Conservation (phyloP, 2,113 vertebrate species). For the Poecile atricapillus region DNA sequence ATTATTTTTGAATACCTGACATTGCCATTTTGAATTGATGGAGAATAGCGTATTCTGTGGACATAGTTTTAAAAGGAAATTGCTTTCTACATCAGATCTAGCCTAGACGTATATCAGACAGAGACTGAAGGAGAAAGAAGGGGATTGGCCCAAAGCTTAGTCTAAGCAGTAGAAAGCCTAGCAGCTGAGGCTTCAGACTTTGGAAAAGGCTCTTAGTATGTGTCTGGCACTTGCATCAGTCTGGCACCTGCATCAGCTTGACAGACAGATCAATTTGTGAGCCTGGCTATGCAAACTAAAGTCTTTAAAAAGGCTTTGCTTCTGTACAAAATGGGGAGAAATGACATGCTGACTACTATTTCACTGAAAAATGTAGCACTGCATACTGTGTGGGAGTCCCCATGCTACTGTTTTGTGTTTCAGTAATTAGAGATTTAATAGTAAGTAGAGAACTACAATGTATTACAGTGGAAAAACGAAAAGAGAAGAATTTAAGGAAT, state of each 20-base stretch:
- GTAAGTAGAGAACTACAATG: neutral
- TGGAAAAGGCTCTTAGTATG: constrained; percentile 4
- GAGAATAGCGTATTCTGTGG: neutral
- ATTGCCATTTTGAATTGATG: neutral
- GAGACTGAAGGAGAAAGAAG: neutral
- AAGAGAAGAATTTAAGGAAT: neutral
- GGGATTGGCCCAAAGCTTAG: neutral
- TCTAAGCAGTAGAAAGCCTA: neutral
- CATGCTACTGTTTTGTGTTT: neutral
- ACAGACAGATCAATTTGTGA: constrained; percentile 55
- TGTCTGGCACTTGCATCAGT: constrained; percentile 32
- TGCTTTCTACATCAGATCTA: neutral
- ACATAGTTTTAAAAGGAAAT: neutral
- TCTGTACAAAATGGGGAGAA: neutral
- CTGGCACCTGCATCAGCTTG: constrained; percentile 38
- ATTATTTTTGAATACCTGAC: neutral
- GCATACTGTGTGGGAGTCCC: neutral
- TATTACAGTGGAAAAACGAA: neutral
- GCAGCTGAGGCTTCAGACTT: constrained; percentile 24
- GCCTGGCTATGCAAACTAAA: constrained; percentile 17
- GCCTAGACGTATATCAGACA: neutral
- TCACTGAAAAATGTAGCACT: neutral
- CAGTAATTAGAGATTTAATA: neutral
- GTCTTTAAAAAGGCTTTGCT: neutral
- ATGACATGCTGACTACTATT: neutral